A percentile compares a stretch with the other conserved stretches of the same genome.
phyloP scores from a whole-genome alignment of 2,113 vertebrate species.

The Podiceps cristatus region DNA sequence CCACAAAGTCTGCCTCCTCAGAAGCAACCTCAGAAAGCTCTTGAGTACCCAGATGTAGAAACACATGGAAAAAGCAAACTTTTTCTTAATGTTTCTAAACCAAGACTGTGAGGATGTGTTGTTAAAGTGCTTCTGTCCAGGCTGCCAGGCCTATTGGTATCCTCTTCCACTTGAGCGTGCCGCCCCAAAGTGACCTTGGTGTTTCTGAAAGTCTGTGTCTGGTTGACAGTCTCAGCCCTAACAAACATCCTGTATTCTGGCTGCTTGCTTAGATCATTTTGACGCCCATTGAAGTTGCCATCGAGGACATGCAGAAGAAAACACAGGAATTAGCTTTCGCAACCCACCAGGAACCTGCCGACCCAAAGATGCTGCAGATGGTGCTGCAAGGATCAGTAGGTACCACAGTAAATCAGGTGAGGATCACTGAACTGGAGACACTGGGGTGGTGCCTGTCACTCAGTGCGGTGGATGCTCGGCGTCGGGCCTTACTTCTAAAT shows the following conservation, averaged over 20 bases:
- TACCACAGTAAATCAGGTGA: constrained; percentile 98
- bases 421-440: neutral
- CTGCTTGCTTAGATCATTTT: constrained; percentile 86
- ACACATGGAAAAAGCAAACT: neutral
- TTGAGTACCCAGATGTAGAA: neutral
- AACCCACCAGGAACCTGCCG: constrained; percentile 96
- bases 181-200: neutral
- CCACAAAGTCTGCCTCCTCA: neutral
- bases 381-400: constrained; percentile 99
- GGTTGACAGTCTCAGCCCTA: neutral
- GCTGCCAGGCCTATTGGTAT: neutral
- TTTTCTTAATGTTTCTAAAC: neutral
- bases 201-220: neutral
- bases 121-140: neutral
- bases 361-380: constrained; percentile 99
- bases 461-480: neutral
- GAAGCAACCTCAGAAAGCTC: neutral
- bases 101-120: accelerated
- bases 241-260: neutral
- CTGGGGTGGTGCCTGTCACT: neutral
- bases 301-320: constrained; percentile 99
- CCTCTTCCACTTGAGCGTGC: neutral
- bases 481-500: neutral
- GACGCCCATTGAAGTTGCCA: constrained; percentile 98
- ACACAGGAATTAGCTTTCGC: constrained; percentile 97